Percentiles rank a stretch among this genome's conserved stretches.
These are phyloP conservation scores for Aplocera efformata DNA, from an alignment of 2,888 invertebrate genomes.

Conservation along the genomic window DNA sequence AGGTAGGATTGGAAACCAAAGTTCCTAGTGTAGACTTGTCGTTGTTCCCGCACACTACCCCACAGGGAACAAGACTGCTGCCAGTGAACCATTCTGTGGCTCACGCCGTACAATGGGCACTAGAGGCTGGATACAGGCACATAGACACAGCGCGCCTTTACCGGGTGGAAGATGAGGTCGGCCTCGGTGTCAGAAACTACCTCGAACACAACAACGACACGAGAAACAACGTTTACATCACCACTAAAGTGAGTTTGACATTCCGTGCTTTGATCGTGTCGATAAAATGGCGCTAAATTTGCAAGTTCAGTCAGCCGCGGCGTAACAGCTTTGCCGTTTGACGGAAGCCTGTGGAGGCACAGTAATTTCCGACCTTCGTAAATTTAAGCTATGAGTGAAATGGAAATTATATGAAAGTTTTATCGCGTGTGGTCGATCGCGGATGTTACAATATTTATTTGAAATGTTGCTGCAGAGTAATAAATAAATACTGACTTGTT, in stretches of 20 bases:
- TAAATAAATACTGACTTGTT: neutral
- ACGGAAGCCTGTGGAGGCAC: slow-evolving; percentile 26
- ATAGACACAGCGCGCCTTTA: slow-evolving; percentile 91
- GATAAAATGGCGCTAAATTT: slow-evolving; percentile 26
- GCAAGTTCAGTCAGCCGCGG: slow-evolving; percentile 23
- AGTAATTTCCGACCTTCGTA: slow-evolving; percentile 27
- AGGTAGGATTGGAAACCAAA: too few species aligned
- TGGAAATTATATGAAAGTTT: slow-evolving; percentile 29
- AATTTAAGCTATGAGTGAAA: slow-evolving; percentile 26
- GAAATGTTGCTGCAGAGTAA: slow-evolving; percentile 12
- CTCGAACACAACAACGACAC: slow-evolving; percentile 81
- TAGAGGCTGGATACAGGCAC: slow-evolving; percentile 89
- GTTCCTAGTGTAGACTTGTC: slow-evolving; percentile 2
- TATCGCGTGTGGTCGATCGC: slow-evolving; percentile 22
- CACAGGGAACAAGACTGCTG: slow-evolving; percentile 61
- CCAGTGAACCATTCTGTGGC: slow-evolving; percentile 76
- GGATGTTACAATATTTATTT: slow-evolving; percentile 22
- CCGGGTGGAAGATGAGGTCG: slow-evolving; percentile 87
- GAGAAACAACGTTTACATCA: slow-evolving; percentile 88
- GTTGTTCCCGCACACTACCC: slow-evolving; percentile 23
- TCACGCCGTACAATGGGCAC: slow-evolving; percentile 84
- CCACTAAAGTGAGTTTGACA: slow-evolving; percentile 84
- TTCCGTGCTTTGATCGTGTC: slow-evolving; percentile 21
- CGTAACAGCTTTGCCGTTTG: slow-evolving; percentile 27
- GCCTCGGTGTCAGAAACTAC: slow-evolving; percentile 85